These are phyloP conservation scores for Saguinus imperator DNA, from an alignment of 2,113 vertebrate genomes.

Conservation along the genomic window DNA sequence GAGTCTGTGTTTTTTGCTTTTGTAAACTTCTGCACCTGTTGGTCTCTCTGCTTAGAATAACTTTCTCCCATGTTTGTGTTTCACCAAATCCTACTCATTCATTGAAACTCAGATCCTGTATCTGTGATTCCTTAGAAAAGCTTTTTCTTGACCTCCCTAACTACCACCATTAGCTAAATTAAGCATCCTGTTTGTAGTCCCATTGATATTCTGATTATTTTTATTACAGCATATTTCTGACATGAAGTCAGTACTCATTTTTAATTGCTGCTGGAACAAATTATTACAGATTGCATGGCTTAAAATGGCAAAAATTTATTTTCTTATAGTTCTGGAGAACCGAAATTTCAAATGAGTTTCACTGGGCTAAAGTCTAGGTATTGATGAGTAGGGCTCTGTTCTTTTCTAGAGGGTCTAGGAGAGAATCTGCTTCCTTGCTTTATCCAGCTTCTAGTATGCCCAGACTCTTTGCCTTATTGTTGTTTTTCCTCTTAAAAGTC, in stretches of 20 bases:
- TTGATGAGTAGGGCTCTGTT: not conserved
- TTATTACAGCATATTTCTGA: not conserved
- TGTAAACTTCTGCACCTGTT: not conserved
- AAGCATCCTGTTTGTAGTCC: not conserved
- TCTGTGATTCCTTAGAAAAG: not conserved
- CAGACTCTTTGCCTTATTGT: not conserved
- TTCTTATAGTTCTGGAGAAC: not conserved
- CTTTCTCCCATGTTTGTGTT: not conserved
- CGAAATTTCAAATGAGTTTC: not conserved
- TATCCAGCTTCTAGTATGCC: not conserved
- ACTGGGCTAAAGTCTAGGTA: not conserved
- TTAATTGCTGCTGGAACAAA: not conserved
- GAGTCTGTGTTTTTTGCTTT: not conserved
- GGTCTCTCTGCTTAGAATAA: not conserved
- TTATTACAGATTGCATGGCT: not conserved
- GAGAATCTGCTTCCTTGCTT: not conserved
- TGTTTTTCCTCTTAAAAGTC: not conserved
- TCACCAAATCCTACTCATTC: not conserved
- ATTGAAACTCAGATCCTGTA: not conserved
- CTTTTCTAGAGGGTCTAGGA: not conserved
- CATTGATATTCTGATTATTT: not conserved
- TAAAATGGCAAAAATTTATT: not conserved
- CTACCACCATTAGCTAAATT: not conserved
- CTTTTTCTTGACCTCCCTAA: not conserved
- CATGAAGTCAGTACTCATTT: not conserved